Evolutionary conservation across 2,797 vertebrate species (phyloP).

Genomic region (Hydrophis major): DNA sequence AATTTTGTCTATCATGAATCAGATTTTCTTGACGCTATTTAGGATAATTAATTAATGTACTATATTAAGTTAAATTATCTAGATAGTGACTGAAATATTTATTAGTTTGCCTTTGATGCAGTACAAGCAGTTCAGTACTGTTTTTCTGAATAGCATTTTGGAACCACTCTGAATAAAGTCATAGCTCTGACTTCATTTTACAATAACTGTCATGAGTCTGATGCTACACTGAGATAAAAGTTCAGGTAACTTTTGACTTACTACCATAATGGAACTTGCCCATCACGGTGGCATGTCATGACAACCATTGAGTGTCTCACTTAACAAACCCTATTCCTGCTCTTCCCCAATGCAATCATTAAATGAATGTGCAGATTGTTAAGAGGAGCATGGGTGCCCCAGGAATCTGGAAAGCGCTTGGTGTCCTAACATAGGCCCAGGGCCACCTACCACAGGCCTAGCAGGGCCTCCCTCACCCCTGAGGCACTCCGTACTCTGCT

Average conservation of each 20-base stretch:
- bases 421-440: too few relatives aligned
- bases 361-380: not conserved
- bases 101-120: not conserved
- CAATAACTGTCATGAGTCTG: not conserved
- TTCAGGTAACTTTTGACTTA: not conserved
- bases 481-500: too few relatives aligned
- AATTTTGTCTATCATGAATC: not conserved
- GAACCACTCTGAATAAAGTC: not conserved
- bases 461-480: too few relatives aligned
- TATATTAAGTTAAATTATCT: not conserved
- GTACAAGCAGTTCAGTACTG: not conserved
- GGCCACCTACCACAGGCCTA: too few relatives aligned
- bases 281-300: not conserved
- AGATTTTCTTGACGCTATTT: not conserved
- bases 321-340: not conserved
- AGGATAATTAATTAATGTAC: not conserved
- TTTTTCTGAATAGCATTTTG: not conserved
- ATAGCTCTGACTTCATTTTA: not conserved
- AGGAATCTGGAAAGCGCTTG: not conserved
- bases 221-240: not conserved
- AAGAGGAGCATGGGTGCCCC: not conserved
- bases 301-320: not conserved
- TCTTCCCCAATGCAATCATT: not conserved
- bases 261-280: not conserved
- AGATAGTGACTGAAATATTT: not conserved